Conservation (phyloP, 2,113 vertebrate genomes). For the Oriolus oriolus region DNA sequence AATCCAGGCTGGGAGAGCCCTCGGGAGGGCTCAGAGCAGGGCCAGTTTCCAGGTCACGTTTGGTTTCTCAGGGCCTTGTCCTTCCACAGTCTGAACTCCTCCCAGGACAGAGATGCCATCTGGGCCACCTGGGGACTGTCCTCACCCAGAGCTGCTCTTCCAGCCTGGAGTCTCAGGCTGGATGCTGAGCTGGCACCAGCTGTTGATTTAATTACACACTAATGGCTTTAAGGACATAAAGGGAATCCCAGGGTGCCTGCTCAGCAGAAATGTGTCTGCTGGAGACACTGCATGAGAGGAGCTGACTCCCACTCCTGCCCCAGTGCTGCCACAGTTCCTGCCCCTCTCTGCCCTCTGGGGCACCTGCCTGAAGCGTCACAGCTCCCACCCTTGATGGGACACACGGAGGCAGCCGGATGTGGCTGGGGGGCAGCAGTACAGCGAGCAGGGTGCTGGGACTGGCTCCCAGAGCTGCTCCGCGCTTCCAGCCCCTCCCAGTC, state of each 20-base stretch:
- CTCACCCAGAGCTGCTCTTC: neutral
- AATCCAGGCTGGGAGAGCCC: neutral
- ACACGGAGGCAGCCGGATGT: neutral
- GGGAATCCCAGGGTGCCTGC: neutral
- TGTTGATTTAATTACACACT: neutral
- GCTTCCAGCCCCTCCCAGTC: neutral
- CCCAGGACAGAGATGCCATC: neutral
- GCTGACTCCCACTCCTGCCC: neutral
- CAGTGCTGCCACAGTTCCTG: neutral
- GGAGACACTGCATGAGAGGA: neutral
- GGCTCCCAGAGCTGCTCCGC: neutral
- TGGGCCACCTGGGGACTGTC: neutral
- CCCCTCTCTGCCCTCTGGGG: neutral
- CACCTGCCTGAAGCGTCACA: neutral
- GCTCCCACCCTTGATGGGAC: neutral
- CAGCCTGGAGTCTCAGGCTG: neutral
- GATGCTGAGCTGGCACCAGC: neutral
- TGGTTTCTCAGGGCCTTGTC: neutral
- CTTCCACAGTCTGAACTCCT: neutral
- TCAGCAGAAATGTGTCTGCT: neutral
- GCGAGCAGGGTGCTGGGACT: rapidly evolving
- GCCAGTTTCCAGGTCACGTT: neutral
- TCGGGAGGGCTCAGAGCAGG: neutral
- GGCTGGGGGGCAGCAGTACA: neutral
- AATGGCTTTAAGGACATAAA: neutral